Evolutionary conservation across 2,888 invertebrate species (phyloP).

Genomic region (Pandemis heparana): DNA sequence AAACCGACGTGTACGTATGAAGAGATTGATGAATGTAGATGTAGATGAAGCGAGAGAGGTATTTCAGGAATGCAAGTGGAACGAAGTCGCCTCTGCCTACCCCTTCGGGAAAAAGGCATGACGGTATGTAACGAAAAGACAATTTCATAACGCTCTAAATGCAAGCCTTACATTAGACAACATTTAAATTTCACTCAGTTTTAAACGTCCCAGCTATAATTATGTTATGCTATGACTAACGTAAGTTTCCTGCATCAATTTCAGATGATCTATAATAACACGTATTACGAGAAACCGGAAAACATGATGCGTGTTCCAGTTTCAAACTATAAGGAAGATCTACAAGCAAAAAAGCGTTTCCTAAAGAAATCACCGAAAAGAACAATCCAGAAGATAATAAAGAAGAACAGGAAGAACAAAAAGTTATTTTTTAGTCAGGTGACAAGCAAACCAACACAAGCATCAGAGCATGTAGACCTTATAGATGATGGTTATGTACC

Average conservation of each 20-base stretch:
- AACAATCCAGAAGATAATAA: conserved; percentile 78
- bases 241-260: not conserved
- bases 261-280: conserved; percentile 53
- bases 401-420: conserved; percentile 62
- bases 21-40: too few species aligned
- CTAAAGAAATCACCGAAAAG: conserved; percentile 68
- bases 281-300: conserved; percentile 69
- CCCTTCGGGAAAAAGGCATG: too few species aligned
- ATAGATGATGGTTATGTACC: conserved; percentile 52
- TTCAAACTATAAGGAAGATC: conserved; percentile 55
- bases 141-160: too few species aligned
- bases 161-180: not conserved
- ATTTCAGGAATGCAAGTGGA: too few species aligned
- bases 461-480: conserved; percentile 47
- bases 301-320: conserved; percentile 67
- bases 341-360: conserved; percentile 54
- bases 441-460: conserved; percentile 53
- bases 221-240: not conserved
- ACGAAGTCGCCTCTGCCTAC: too few species aligned
- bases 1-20: too few species aligned
- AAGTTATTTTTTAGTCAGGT: conserved; percentile 57
- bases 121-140: too few species aligned
- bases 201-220: not conserved
- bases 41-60: too few species aligned
- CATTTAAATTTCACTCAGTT: not conserved